Percentiles rank a stretch among this genome's conserved stretches.
These are phyloP conservation scores for Varanus komodoensis DNA, from an alignment of 2,113 vertebrate genomes.

Conservation along the genomic window DNA sequence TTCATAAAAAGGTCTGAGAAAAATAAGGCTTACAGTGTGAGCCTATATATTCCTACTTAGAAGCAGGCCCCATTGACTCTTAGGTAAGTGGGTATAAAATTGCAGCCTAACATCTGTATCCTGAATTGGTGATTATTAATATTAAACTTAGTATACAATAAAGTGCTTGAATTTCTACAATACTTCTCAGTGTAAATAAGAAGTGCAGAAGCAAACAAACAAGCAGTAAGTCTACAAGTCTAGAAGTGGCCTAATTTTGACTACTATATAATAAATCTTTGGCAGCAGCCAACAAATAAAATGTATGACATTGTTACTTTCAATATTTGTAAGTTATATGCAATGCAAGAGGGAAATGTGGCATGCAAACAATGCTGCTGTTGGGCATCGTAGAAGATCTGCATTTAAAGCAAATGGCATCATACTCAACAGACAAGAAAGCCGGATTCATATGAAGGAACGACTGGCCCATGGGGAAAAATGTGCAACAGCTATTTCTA, in stretches of 20 bases:
- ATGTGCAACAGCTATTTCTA: neutral
- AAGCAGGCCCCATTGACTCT: neutral
- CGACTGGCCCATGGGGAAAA: neutral
- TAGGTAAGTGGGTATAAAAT: neutral
- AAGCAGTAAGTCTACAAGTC: neutral
- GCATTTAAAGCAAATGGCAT: neutral
- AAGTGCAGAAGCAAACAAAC: neutral
- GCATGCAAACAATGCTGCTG: neutral
- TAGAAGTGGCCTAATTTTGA: neutral
- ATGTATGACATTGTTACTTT: slow-evolving; percentile 13
- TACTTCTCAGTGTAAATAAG: slow-evolving; percentile 5
- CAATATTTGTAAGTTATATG: slow-evolving; percentile 9
- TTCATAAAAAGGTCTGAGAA: neutral
- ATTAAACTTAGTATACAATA: neutral
- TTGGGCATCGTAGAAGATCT: neutral
- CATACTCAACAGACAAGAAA: neutral
- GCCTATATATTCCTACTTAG: too few relatives aligned
- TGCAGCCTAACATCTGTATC: neutral
- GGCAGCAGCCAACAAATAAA: neutral
- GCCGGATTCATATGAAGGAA: fast-evolving
- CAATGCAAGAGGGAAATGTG: neutral
- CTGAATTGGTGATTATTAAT: neutral
- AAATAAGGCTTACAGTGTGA: neutral
- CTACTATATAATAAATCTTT: slow-evolving; percentile 27
- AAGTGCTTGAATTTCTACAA: neutral